A percentile compares a stretch with the other conserved stretches of the same genome.
These are phyloP conservation scores for Xiphophorus couchianus DNA, from an alignment of 2,113 vertebrate species.

Conservation along the genomic window DNA sequence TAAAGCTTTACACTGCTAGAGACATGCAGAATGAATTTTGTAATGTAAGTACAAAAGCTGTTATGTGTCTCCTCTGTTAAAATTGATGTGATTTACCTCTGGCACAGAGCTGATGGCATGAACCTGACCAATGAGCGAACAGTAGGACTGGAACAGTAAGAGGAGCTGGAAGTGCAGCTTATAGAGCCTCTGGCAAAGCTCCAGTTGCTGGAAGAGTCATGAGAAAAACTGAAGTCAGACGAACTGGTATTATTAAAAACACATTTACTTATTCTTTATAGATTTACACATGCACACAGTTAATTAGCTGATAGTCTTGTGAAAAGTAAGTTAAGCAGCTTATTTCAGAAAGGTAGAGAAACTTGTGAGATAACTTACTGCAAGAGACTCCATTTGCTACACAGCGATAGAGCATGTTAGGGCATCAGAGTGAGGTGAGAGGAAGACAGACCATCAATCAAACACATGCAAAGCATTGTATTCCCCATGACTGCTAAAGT, in stretches of 20 bases:
- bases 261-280: slow-evolving; percentile 9
- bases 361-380: slow-evolving; percentile 91
- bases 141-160: slow-evolving; percentile 98
- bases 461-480: slow-evolving; percentile 67
- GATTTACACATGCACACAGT: not conserved
- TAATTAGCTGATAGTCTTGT: slow-evolving; percentile 3
- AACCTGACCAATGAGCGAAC: slow-evolving; percentile 96
- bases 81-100: slow-evolving; percentile 82
- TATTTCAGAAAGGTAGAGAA: slow-evolving; percentile 68
- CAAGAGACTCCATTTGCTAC: slow-evolving; percentile 99
- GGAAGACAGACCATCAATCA: slow-evolving; percentile 75
- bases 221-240: slow-evolving; percentile 38
- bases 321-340: slow-evolving; percentile 33
- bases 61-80: too few species aligned
- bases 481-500: slow-evolving; percentile 62
- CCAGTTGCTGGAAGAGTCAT: slow-evolving; percentile 87
- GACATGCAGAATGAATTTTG: too few species aligned
- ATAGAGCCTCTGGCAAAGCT: slow-evolving; percentile 97
- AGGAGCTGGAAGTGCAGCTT: slow-evolving; percentile 99
- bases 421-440: slow-evolving; percentile 86
- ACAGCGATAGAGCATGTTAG: slow-evolving; percentile 95
- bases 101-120: slow-evolving; percentile 95
- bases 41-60: too few species aligned
- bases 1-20: too few species aligned
- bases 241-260: not conserved